phyloP scores from a whole-genome alignment of 2,888 invertebrate genomes.

The Limnephilus rhombicus region DNA sequence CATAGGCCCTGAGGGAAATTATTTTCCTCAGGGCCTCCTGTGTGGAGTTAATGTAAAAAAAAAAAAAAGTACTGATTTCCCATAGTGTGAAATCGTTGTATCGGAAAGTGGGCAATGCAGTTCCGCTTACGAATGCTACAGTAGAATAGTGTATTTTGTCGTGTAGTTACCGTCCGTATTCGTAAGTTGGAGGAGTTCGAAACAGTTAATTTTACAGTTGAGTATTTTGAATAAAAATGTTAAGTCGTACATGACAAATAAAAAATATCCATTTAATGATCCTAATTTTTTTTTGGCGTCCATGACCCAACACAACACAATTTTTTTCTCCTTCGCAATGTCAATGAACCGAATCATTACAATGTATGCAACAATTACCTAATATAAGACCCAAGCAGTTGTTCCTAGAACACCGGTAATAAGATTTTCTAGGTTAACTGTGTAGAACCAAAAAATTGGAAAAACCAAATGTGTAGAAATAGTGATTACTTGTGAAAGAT shows the following conservation, averaged over 20 bases:
- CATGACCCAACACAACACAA: neutral
- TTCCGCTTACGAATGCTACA: too few relatives aligned
- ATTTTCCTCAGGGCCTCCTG: too few relatives aligned
- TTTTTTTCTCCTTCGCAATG: neutral
- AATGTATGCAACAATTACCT: neutral
- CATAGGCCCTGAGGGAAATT: too few relatives aligned
- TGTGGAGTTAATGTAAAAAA: too few relatives aligned
- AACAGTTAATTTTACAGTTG: too few relatives aligned
- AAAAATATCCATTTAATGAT: neutral
- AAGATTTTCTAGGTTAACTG: neutral
- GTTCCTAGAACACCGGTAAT: neutral
- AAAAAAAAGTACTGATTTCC: too few relatives aligned
- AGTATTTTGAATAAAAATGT: too few relatives aligned
- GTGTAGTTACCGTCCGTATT: too few relatives aligned
- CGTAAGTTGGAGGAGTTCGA: too few relatives aligned
- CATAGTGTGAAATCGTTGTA: too few relatives aligned
- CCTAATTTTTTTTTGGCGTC: neutral
- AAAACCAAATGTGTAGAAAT: neutral
- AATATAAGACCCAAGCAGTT: neutral
- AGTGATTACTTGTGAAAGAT: neutral
- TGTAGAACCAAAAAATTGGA: neutral
- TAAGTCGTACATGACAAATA: neutral
- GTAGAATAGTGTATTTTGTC: too few relatives aligned
- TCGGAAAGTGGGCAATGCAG: too few relatives aligned
- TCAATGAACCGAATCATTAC: neutral